Evolutionary conservation across 1,140 invertebrate species (phyloP).

Genomic region (Drosophila lini): DNA sequence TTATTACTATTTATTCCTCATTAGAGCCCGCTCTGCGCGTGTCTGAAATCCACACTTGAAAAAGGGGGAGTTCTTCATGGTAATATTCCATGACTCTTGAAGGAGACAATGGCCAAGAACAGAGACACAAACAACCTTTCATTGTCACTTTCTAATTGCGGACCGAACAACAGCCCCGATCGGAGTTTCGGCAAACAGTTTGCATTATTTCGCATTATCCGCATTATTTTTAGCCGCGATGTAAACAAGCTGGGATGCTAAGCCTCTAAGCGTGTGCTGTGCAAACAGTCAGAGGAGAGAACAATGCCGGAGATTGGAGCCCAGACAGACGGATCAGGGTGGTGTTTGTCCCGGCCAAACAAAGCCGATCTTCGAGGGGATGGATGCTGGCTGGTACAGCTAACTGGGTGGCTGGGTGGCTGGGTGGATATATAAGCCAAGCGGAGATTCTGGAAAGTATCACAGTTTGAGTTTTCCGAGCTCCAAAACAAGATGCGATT

Average conservation of each 20-base stretch:
- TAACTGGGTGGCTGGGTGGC: neutral
- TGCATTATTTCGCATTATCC: neutral
- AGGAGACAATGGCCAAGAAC: neutral
- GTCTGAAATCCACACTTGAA: neutral
- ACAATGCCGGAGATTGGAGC: constrained; percentile 1
- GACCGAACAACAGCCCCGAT: neutral
- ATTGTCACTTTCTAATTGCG: constrained; percentile 2
- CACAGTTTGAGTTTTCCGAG: neutral
- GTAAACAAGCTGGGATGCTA: neutral
- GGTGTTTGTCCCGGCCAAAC: constrained; percentile 1
- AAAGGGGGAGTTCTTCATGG: neutral
- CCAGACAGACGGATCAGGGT: neutral
- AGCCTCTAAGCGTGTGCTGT: constrained; percentile 1
- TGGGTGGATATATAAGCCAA: neutral
- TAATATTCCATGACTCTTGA: constrained; percentile 3
- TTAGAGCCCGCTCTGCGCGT: neutral
- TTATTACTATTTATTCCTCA: neutral
- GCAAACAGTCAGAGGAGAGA: neutral
- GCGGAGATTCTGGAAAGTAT: neutral
- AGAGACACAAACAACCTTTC: neutral
- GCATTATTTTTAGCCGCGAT: neutral
- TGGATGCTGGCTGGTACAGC: neutral
- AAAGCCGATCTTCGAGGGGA: neutral
- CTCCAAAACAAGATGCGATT: constrained; percentile 5
- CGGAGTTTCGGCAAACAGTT: neutral